Evolutionary conservation across 1,140 invertebrate species (phyloP), one percentile per base, ranked within the genome.

Genomic region (Drosophila ogumai): DNA sequence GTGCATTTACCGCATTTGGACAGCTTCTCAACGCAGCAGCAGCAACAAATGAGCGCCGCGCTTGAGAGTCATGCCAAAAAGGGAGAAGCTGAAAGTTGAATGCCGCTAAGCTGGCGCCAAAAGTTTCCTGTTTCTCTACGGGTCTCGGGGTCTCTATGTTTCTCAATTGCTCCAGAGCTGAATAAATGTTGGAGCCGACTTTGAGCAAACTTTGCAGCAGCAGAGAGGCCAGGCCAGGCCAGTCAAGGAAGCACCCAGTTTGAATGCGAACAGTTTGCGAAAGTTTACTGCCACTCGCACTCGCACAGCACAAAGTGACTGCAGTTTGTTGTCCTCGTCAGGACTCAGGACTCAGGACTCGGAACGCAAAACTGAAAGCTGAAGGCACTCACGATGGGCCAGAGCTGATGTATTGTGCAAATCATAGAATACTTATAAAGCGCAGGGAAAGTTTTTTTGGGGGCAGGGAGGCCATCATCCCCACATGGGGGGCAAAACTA

Each of bases 11-110:
- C 49, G 12, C 32, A 36, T 17, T 31, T 17, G 17, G 15, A 40
- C 50, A 17, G 31, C 74, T 58, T 22, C 32, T 9, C 28, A 52
- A 19, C 19, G 60, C 78, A 75, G 75, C 60, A 67, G 55, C 36
- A 63, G 82, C 79, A 80, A 67, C 81, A 84, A 82, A 82, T 84
- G 81, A 84, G 81, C 64, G 54, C 56, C 64, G 54, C 56, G 66
- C 56, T 57, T 32, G 57, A 72, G 72, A 60, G 64, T 56, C 60
- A 58, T 50, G 77, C 71, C 77, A 74, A 75, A 71, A 75, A 56
- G 44, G 54, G 32, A 60, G 41, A 74, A 40, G 15, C 44, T 61
- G 22, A 59, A 63, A 79, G 43, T 66, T 77, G 57, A 79, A 49
- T 40, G 69, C 58, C 71, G 72, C 72, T 75, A 75, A 75, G 64